Base-by-base conservation (phyloP, 1,140 invertebrate genomes). In the Zelostemma sp. region DNA sequence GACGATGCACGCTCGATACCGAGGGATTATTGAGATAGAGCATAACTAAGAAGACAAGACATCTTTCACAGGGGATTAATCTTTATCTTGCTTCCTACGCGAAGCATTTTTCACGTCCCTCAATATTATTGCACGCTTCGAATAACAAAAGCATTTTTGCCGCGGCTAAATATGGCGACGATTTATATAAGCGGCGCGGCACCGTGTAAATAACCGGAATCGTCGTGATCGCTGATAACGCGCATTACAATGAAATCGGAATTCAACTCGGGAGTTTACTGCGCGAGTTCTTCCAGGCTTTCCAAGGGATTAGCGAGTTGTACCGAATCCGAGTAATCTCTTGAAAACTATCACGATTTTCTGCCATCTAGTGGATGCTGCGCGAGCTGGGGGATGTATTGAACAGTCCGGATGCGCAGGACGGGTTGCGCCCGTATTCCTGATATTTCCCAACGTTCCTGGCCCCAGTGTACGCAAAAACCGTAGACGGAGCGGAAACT, bases 391-490 rank as follows among this genome's bases (percentile, higher is more conserved):
- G 76, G 77, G 80, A 82, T 79, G 82, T 86, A 86, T 85, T 85
- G 84, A 85, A 85, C 83, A 84, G 81, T 73, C 78, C 73, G 76
- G 79, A 81, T 86, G 84, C 84, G 84, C 84, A 79, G 75, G 74
- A 67, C 68, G 72, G 77, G 80, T 78, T 86, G 84, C 84, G 83
- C 84, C 80, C 80, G 76, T 77, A 80, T 76, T 78, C 75, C 75
- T 67, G 76, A 80, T 78, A 8, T 28, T 76, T 76, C 77, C 74
- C 77, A 80, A 79, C 78, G 80, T 77, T 75, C 80, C 73, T 74
- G 81, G 77, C 75, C 76, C 81, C 81, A 85, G 83, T 85, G 76
- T 79, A 78, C 78, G 81, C 75, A 80, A 84, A 85, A 85, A 81
- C 74, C 65, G 72, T 79, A 74, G 71, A 77, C 73, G 73, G 73